Conservation (phyloP, 2,888 invertebrate species). For the Craniophora ligustri region DNA sequence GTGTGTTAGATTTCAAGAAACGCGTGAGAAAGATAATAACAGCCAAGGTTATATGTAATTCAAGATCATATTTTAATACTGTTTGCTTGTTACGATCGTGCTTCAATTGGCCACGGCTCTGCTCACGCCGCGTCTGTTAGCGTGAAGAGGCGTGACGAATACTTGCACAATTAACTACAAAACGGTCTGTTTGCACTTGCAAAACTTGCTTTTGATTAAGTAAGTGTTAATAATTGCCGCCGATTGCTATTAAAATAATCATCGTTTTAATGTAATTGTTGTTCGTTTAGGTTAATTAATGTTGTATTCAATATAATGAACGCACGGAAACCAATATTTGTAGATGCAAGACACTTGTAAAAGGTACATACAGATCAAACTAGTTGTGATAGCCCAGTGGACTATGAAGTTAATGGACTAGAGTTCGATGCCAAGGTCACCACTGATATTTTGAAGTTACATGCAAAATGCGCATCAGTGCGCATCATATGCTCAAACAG, state of each 20-base stretch:
- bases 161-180: constrained; percentile 42
- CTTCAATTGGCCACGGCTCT: constrained; percentile 26
- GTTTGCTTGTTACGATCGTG: constrained; percentile 10
- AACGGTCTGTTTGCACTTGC: constrained; percentile 15
- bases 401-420: no score
- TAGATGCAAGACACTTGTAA: no score
- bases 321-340: no score
- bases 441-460: no score
- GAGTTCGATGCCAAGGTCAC: no score
- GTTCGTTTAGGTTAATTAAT: constrained; percentile 8
- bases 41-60: not conserved
- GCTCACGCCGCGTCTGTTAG: constrained; percentile 14
- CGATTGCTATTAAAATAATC: constrained; percentile 19
- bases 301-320: no score
- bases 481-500: no score
- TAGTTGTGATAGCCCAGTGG: no score
- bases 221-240: constrained; percentile 13
- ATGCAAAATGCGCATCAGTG: no score
- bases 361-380: no score
- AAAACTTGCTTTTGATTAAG: constrained; percentile 25
- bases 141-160: constrained; percentile 34
- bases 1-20: no score
- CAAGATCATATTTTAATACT: not conserved
- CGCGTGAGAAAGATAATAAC: no score
- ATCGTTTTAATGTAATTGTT: constrained; percentile 2